phyloP scores from a whole-genome alignment of 2,113 vertebrate genomes.

The Periophthalmus modestus region DNA sequence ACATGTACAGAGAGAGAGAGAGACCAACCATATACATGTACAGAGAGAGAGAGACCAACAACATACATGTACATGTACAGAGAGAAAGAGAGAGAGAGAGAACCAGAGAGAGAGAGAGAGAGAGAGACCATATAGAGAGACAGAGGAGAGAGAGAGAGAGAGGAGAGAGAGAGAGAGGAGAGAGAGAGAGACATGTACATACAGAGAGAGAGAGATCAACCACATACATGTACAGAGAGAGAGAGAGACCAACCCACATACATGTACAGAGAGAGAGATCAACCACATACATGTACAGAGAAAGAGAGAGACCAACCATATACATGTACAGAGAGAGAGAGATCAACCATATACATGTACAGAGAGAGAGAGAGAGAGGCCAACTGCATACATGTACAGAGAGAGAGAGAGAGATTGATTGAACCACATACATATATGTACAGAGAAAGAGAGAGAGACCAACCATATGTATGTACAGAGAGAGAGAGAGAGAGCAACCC shows the following conservation, averaged over 20 bases:
- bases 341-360: background rate
- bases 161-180: too few species aligned
- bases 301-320: conserved; percentile 15
- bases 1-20: conserved; percentile 9
- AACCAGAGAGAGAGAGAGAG: background rate
- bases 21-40: conserved; percentile 12
- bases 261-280: background rate
- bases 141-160: too few species aligned
- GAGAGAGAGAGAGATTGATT: too few species aligned
- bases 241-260: conserved; percentile 7
- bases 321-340: conserved; percentile 12
- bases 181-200: too few species aligned
- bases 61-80: conserved; percentile 10
- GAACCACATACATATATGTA: conserved; percentile 4
- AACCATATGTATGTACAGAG: too few species aligned
- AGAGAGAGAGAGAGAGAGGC: conserved; percentile 10
- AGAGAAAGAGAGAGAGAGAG: conserved; percentile 10
- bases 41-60: background rate
- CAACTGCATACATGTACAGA: too few species aligned
- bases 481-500: too few species aligned
- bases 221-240: too few species aligned
- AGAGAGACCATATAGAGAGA: too few species aligned
- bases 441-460: too few species aligned
- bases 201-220: too few species aligned
- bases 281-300: conserved; percentile 6